Percentiles rank a stretch among this genome's conserved stretches.
Conservation (phyloP, 2,797 vertebrate genomes). For the Amblyraja radiata region DNA sequence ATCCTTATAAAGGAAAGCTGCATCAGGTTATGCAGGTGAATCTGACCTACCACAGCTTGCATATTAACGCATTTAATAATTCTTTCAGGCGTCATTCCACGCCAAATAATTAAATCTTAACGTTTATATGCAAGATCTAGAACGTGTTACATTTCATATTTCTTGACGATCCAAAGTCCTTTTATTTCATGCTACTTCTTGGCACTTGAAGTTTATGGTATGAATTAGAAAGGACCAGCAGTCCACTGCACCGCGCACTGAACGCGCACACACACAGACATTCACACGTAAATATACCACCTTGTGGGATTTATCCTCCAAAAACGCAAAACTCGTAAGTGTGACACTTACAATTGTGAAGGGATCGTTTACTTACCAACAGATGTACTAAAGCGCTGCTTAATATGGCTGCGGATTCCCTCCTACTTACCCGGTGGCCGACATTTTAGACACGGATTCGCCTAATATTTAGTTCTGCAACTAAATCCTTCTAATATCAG, state of each 20-base stretch:
- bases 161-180: background rate
- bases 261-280: background rate
- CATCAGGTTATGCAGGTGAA: too few species aligned
- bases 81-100: too few species aligned
- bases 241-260: background rate
- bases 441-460: conserved; percentile 30
- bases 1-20: background rate
- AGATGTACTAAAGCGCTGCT: conserved; percentile 15
- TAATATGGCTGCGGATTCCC: conserved; percentile 20
- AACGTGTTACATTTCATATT: background rate
- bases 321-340: conserved; percentile 23
- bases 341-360: conserved; percentile 34
- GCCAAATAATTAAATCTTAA: background rate
- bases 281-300: conserved; percentile 29
- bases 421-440: conserved; percentile 32
- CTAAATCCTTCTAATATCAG: conserved; percentile 36
- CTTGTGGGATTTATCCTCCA: conserved; percentile 28
- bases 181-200: too few species aligned
- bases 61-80: background rate
- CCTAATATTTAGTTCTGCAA: conserved; percentile 36
- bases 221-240: background rate
- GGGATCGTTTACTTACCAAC: conserved; percentile 36
- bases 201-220: background rate
- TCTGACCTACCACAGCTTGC: background rate
- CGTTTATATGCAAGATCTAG: background rate